Conservation (phyloP, 2,113 vertebrate genomes). For the Macrotus californicus region DNA sequence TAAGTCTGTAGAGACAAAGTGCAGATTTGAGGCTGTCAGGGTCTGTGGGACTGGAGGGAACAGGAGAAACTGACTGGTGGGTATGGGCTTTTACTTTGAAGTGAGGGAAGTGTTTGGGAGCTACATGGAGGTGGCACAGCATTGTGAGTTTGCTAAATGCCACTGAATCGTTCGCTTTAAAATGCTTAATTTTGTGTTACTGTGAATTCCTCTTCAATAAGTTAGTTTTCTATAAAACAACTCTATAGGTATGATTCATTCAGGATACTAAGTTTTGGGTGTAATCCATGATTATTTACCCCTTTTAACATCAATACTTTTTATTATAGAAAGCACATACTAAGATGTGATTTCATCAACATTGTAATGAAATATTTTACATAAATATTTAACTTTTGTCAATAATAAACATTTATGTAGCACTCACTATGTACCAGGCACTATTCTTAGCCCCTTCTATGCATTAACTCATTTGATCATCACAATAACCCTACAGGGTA, state of each 20-base stretch:
- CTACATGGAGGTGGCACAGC: not conserved
- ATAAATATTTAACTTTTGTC: not conserved
- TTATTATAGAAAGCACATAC: constrained; percentile 1
- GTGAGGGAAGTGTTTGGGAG: not conserved
- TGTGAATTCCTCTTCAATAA: not conserved
- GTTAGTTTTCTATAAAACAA: not conserved
- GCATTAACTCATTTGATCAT: not conserved
- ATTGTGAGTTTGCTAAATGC: not conserved
- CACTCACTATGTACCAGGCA: not conserved
- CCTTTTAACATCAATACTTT: not conserved
- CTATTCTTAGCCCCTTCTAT: not conserved
- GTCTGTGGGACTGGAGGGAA: not conserved
- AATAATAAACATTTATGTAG: not conserved
- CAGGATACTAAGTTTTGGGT: not conserved
- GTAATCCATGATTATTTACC: not conserved
- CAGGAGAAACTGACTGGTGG: not conserved
- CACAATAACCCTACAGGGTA: not conserved
- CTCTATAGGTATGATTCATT: not conserved
- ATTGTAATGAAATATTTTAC: not conserved
- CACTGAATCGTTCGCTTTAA: not conserved
- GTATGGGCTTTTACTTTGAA: not conserved
- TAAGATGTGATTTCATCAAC: not conserved
- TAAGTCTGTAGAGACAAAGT: not conserved
- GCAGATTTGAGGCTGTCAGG: not conserved
- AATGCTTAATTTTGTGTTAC: not conserved